phyloP scores from a whole-genome alignment of 2,888 invertebrate species.

The Calameuta filiformis region DNA sequence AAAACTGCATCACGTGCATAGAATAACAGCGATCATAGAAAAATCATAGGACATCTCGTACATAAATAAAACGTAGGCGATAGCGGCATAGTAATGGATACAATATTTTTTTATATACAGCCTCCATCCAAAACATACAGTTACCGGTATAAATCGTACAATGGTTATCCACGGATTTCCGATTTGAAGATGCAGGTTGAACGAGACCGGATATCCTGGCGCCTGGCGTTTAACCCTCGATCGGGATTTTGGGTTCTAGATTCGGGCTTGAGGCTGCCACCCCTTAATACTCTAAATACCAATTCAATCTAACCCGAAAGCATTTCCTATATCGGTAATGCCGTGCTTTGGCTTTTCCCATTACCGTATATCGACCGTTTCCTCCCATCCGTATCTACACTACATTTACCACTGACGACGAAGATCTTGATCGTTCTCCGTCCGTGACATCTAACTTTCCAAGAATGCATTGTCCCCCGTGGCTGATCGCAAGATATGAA shows the following conservation, averaged over 20 bases:
- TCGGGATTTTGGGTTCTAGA: constrained; percentile 4
- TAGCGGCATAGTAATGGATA: neutral
- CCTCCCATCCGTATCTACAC: constrained; percentile 12
- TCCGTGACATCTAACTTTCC: neutral
- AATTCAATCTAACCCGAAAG: constrained; percentile 24
- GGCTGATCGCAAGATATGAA: neutral
- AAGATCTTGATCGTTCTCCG: neutral
- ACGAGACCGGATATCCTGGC: constrained; percentile 17
- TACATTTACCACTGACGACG: constrained; percentile 22
- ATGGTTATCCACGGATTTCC: neutral
- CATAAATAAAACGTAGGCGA: neutral
- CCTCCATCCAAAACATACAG: neutral
- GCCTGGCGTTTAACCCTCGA: constrained; percentile 22
- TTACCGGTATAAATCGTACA: neutral
- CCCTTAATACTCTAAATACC: constrained; percentile 23
- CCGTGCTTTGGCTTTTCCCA: constrained; percentile 23
- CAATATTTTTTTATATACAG: neutral
- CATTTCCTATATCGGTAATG: constrained; percentile 25
- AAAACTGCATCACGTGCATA: neutral
- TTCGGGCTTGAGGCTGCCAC: constrained; percentile 7
- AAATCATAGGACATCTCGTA: neutral
- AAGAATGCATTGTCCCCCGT: neutral
- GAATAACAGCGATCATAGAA: neutral
- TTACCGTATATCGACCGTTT: constrained; percentile 23
- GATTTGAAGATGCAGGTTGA: constrained; percentile 11